Conservation (phyloP, 2,113 vertebrate species). For the Chrysemys picta region DNA sequence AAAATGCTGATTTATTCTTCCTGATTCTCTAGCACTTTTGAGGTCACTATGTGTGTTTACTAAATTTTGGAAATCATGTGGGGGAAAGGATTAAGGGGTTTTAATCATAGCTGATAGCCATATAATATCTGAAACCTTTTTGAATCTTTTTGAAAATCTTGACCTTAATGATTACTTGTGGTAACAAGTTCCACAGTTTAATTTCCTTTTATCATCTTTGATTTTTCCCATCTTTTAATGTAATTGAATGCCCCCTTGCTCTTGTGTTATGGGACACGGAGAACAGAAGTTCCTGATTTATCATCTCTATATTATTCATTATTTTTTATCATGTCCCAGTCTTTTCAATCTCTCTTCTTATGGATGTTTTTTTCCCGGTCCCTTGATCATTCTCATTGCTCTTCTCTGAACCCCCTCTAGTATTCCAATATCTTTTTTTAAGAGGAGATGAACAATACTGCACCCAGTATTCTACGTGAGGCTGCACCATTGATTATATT, state of each 20-base stretch:
- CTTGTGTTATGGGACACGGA: not conserved
- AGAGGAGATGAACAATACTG: too few relatives aligned
- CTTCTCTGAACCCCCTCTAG: too few relatives aligned
- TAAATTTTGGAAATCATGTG: not conserved
- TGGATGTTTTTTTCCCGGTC: not conserved
- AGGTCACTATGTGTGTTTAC: not conserved
- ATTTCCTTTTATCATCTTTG: not conserved
- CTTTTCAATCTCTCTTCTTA: not conserved
- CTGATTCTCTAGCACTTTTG: not conserved
- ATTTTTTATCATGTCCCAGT: not conserved
- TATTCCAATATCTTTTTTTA: too few relatives aligned
- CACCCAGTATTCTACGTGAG: too few relatives aligned
- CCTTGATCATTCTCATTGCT: too few relatives aligned
- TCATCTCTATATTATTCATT: not conserved
- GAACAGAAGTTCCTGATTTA: not conserved
- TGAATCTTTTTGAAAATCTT: not conserved
- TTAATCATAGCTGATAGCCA: constrained; percentile 1
- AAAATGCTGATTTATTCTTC: not conserved
- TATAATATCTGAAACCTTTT: not conserved
- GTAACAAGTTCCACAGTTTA: not conserved
- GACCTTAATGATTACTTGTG: not conserved
- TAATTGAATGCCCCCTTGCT: not conserved
- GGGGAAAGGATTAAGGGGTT: not conserved
- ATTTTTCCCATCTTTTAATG: not conserved
- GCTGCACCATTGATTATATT: not conserved